Evolutionary conservation across 2,888 invertebrate species (phyloP).

Genomic region (Dermolepida albohirtum): DNA sequence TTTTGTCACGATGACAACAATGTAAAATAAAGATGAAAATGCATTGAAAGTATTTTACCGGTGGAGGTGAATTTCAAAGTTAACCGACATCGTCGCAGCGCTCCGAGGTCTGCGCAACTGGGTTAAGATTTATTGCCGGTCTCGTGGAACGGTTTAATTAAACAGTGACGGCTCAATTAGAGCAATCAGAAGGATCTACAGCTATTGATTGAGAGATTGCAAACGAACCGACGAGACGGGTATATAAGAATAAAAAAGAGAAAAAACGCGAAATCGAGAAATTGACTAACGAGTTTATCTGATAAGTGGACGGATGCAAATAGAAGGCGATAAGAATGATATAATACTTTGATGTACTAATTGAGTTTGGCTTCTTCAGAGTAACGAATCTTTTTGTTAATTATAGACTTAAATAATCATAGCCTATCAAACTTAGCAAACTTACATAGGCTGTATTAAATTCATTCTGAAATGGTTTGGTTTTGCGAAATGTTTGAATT

Average conservation of each 20-base stretch:
- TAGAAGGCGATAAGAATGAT: background rate
- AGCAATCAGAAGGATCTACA: slow-evolving; percentile 45
- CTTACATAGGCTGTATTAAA: too few relatives aligned
- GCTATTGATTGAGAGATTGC: slow-evolving; percentile 33
- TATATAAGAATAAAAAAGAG: background rate
- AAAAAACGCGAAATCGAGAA: background rate
- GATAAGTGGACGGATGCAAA: slow-evolving; percentile 19
- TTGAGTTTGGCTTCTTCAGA: too few relatives aligned
- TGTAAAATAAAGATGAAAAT: too few relatives aligned
- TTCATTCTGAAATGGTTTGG: too few relatives aligned
- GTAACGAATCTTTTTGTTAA: too few relatives aligned
- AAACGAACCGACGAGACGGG: slow-evolving; percentile 7
- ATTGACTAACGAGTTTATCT: slow-evolving; percentile 24
- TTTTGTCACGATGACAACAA: too few relatives aligned
- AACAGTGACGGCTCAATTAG: slow-evolving; percentile 58
- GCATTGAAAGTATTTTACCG: too few relatives aligned
- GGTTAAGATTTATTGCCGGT: slow-evolving; percentile 55
- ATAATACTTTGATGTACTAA: too few relatives aligned
- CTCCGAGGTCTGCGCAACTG: slow-evolving; percentile 49
- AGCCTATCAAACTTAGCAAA: too few relatives aligned
- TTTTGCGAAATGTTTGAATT: too few relatives aligned
- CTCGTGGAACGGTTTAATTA: slow-evolving; percentile 57
- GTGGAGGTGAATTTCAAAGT: too few relatives aligned
- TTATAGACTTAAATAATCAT: too few relatives aligned
- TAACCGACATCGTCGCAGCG: slow-evolving; percentile 9